These are phyloP conservation scores for Sorex araneus DNA, from an alignment of 2,113 vertebrate species.

Conservation along the genomic window DNA sequence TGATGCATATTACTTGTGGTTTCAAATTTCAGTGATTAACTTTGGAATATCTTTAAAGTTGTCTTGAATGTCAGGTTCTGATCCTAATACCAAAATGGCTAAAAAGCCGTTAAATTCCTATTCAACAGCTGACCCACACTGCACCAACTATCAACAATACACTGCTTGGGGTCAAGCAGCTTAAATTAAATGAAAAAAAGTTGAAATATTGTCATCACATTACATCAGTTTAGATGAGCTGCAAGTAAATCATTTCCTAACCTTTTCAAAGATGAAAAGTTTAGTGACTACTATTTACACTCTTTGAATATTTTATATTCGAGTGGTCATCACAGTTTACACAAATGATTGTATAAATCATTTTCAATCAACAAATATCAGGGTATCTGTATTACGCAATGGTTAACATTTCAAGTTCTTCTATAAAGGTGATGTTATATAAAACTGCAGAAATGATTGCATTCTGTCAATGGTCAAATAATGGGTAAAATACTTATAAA, in stretches of 20 bases:
- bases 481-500: not conserved
- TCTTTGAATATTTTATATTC: conserved; percentile 89
- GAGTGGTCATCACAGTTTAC: conserved; percentile 84
- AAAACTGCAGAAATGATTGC: conserved; percentile 71
- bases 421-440: conserved; percentile 65
- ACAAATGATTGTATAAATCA: conserved; percentile 83
- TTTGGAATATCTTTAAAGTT: not conserved
- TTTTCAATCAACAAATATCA: conserved; percentile 83
- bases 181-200: conserved; percentile 81
- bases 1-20: not conserved
- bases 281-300: conserved; percentile 87
- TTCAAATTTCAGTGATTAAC: not conserved
- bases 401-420: conserved; percentile 75
- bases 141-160: conserved; percentile 61
- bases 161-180: conserved; percentile 61
- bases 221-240: conserved; percentile 85
- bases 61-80: conserved; percentile 66
- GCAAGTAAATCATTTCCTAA: conserved; percentile 86
- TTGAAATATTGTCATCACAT: conserved; percentile 84
- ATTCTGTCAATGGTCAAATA: conserved; percentile 70
- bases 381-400: conserved; percentile 61
- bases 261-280: conserved; percentile 87
- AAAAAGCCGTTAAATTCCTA: conserved; percentile 82
- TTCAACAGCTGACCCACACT: not conserved
- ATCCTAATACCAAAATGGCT: conserved; percentile 84